Percentiles rank a stretch among this genome's conserved stretches.
phyloP scores from a whole-genome alignment of 2,113 vertebrate species.

The Steatornis caripensis region DNA sequence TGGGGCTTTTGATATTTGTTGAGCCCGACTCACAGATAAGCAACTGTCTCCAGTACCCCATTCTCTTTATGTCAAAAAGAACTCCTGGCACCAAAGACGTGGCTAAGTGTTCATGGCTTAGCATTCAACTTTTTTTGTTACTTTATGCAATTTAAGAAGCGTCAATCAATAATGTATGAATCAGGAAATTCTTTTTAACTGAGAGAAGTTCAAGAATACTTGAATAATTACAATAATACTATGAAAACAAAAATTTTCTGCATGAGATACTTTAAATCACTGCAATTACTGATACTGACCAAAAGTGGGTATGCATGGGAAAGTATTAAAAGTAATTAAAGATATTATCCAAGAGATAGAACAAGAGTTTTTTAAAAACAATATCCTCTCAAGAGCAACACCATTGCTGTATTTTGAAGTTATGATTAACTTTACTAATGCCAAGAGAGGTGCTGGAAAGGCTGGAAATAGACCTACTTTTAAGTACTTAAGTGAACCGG shows the following conservation, averaged over 20 bases:
- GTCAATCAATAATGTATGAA: not conserved
- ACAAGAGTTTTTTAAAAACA: not conserved
- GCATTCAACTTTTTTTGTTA: not conserved
- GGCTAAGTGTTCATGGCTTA: not conserved
- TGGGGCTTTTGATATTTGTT: not conserved
- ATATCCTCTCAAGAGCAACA: not conserved
- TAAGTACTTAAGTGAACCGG: not conserved
- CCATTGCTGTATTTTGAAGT: not conserved
- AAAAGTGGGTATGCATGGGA: not conserved
- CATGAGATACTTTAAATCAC: not conserved
- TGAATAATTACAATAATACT: too few relatives aligned
- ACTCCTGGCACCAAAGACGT: rapidly evolving
- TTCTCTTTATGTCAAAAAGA: not conserved
- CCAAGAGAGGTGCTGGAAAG: not conserved
- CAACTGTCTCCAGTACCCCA: not conserved
- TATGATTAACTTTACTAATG: not conserved
- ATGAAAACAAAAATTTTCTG: not conserved
- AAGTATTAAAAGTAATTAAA: not conserved
- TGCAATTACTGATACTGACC: not conserved
- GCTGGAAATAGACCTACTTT: not conserved
- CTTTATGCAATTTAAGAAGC: not conserved
- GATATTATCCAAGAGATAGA: not conserved
- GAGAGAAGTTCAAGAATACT: not conserved
- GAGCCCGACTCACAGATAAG: not conserved
- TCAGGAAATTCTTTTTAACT: not conserved